phyloP scores from a whole-genome alignment of 2,888 invertebrate species.

The Pammene aurita region DNA sequence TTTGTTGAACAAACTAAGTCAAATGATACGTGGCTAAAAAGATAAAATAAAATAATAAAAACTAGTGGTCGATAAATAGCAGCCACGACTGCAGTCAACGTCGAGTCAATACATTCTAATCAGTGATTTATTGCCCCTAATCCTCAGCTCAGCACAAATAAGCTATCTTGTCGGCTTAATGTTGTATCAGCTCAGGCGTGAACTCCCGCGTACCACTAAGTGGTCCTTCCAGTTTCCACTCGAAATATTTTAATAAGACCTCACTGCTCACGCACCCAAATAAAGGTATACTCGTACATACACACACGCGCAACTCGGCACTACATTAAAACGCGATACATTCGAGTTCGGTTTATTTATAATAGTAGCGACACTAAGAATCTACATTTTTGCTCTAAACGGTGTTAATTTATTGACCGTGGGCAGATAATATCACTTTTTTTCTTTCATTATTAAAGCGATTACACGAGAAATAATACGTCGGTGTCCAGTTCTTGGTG shows the following conservation, averaged over 20 bases:
- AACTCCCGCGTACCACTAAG: constrained; percentile 83
- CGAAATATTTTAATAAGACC: constrained; percentile 84
- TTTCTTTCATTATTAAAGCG: constrained; percentile 82
- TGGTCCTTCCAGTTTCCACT: constrained; percentile 84
- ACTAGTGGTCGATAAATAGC: constrained; percentile 72
- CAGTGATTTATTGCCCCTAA: constrained; percentile 83
- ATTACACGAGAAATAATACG: constrained; percentile 83
- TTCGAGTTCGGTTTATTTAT: constrained; percentile 76
- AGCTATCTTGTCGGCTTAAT: constrained; percentile 84
- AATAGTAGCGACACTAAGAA: constrained; percentile 82
- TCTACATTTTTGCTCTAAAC: constrained; percentile 83
- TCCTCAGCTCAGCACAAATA: constrained; percentile 82
- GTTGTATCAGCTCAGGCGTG: constrained; percentile 83
- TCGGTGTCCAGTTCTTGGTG: constrained; percentile 72
- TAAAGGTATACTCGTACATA: constrained; percentile 62
- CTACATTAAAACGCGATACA: constrained; percentile 66
- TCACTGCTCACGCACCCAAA: constrained; percentile 82
- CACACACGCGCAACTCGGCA: constrained; percentile 68
- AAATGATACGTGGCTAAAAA: constrained; percentile 68
- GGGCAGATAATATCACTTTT: constrained; percentile 84
- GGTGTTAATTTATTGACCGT: constrained; percentile 84
- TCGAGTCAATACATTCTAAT: constrained; percentile 83
- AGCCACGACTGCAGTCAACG: constrained; percentile 72
- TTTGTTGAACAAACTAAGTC: constrained; percentile 65
- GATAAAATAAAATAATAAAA: constrained; percentile 72